Evolutionary conservation across 1,140 invertebrate genomes (phyloP).

Genomic region (Acromyrmex echinatior): DNA sequence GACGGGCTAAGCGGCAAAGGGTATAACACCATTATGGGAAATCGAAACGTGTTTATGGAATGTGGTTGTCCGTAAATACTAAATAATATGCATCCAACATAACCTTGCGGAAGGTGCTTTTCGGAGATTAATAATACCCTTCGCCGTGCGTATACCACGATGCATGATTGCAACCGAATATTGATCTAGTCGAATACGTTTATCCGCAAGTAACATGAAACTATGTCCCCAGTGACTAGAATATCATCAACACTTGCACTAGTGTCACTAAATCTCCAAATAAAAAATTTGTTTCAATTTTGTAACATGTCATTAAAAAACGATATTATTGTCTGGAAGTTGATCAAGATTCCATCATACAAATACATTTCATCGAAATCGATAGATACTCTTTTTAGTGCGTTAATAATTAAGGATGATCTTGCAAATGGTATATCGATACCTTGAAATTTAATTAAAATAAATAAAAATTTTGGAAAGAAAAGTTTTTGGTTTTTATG

Average conservation of each 20-base stretch:
- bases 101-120: conserved; percentile 49
- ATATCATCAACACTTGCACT: no score
- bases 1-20: conserved; percentile 17
- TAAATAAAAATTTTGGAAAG: no score
- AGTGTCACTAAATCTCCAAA: neutral
- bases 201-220: neutral
- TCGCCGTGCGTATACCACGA: conserved; percentile 31
- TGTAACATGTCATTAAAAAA: neutral
- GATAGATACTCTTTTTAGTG: neutral
- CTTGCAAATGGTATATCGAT: no score
- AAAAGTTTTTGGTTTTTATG: no score
- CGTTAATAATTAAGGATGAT: no score
- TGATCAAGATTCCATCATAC: neutral
- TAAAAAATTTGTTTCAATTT: neutral
- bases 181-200: conserved; percentile 12
- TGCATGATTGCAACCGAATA: conserved; percentile 37
- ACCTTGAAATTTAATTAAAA: no score
- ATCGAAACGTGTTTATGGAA: conserved; percentile 79
- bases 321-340: neutral
- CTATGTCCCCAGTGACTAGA: neutral
- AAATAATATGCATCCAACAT: conserved; percentile 57
- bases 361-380: neutral
- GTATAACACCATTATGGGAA: conserved; percentile 66
- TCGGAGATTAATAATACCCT: conserved; percentile 59
- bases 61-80: conserved; percentile 70